Base-by-base conservation (phyloP, 2,888 invertebrate species). In the Geotrupes spiniger region DNA sequence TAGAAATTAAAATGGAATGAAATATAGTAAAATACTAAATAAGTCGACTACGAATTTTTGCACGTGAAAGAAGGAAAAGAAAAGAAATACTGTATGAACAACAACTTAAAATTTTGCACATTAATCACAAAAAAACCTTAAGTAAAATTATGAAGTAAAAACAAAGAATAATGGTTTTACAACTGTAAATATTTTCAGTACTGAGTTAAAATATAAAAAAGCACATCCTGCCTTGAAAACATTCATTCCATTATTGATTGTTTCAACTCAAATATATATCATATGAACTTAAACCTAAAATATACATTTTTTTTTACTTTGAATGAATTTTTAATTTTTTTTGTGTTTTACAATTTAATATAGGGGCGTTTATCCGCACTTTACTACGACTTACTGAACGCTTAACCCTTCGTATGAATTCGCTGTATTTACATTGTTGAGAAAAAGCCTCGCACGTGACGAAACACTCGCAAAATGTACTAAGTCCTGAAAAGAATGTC, bases 341-440 rank as follows among this genome's bases (percentile, higher is more conserved):
- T 50, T 47, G 12, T 5, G 11, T 46, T 46, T 49, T 48, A 41
- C 38, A 17, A 28, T 48, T 37, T 33, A 36, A 44, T 39, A 33
- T 46, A 39, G 53, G 54, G 52, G 51, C 51, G 46, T 47, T 43
- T 45, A 52, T 53, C 55, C 49, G 47, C 54, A 52, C 56, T 47
- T 41, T 39, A 46, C 38, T 39, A 47, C 42, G 44, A 51, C 46
- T 49, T 44, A 44, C 17, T 26, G 28, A 37, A 52, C 43, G 41
- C 12, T 36, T 39, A 38, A 17, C 42, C 51, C 45, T 54, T 38
- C 49, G 46, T 41, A 49, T 45, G 21, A 27, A 33, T 14, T 31
- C 27, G 17, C 39, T 27, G 42, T 27, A n/a, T 28, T 42, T 42
- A 42, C 28, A 42, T 16, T 11, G 4, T 16, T n/a, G 17, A 36